Base-by-base conservation (phyloP, 2,113 vertebrate genomes). In the Plecturocebus donacophilus region DNA sequence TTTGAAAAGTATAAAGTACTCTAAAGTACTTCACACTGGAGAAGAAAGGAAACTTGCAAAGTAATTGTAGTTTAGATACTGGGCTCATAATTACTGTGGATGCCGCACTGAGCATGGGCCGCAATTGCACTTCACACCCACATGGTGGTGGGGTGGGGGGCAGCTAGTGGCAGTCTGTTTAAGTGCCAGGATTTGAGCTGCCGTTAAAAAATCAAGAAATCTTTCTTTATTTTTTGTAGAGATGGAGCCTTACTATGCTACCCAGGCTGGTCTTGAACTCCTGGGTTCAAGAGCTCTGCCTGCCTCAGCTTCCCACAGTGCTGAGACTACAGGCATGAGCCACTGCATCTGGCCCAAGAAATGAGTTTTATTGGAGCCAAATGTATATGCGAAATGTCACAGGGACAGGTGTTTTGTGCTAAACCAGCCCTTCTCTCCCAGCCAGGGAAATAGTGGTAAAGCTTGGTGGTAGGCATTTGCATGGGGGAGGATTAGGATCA, bases 131-230 rank as follows among this genome's bases (percentile, higher is more conserved):
- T 93, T 93, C 45, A 73, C 77, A 66, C 77, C 42, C 20, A 11
- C 12, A 52, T 70, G 40, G 47, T 87, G 77, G 47, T 52, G 16
- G 13, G 49, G 13, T 47, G 52, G 52, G 52, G 52, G 52, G 16
- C 14, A 4, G n/a, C 61, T 61, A 17, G 58, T 88, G 86, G 61
- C 27, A 21, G 5, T 58, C 21, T 81, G 61, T 90, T 83, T 83
- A 64, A 90, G 86, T 94, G 56, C 94, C 14, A 40, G 52, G 49
- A 71, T 91, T 96, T 95, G 80, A 96, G 56, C 56, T 76, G 17
- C 71, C 23, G 54, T 94, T 87, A 87, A 87, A 79, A 82, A 80
- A 81, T 73, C 38, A 83, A 95, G 71, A 93, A 91, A 70, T 35
- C 2, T 64, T 64, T 64, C 27, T 64, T 32, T 32, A 2, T 64